These are phyloP conservation scores for Cryptoprocta ferox DNA, from an alignment of 2,797 vertebrate species.

Conservation along the genomic window DNA sequence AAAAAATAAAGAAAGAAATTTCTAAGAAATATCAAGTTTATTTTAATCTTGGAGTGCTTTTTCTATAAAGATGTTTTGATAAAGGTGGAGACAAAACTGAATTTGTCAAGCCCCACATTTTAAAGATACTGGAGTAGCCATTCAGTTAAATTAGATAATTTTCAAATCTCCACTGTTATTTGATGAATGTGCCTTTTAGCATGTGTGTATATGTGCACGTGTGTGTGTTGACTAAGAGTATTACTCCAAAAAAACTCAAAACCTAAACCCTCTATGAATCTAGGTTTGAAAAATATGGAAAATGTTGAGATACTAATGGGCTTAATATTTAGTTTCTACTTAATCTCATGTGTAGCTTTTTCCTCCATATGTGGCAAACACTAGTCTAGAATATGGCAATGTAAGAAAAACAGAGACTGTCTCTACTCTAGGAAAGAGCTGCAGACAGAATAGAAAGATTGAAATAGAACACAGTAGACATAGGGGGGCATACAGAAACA, in stretches of 20 bases:
- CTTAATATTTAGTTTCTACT: neutral
- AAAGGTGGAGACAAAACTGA: neutral
- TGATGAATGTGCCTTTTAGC: neutral
- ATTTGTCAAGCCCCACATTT: neutral
- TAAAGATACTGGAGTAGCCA: no score
- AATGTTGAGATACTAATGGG: neutral
- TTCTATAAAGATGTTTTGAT: neutral
- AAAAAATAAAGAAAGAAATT: slow-evolving; percentile 27
- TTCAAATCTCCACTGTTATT: neutral
- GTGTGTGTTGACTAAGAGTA: neutral
- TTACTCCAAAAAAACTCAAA: neutral
- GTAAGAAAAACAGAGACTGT: neutral
- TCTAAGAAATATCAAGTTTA: slow-evolving; percentile 33
- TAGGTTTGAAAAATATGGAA: neutral
- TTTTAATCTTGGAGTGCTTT: slow-evolving; percentile 28
- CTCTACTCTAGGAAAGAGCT: neutral
- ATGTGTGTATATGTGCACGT: no score
- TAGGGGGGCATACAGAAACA: neutral
- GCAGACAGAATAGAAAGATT: neutral
- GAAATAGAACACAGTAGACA: neutral
- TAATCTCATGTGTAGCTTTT: neutral
- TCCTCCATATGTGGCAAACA: neutral
- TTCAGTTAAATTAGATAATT: neutral
- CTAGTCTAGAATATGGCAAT: neutral
- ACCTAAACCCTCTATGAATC: neutral